Evolutionary conservation across 2,113 vertebrate species (phyloP).

Genomic region (Eonycteris spelaea): DNA sequence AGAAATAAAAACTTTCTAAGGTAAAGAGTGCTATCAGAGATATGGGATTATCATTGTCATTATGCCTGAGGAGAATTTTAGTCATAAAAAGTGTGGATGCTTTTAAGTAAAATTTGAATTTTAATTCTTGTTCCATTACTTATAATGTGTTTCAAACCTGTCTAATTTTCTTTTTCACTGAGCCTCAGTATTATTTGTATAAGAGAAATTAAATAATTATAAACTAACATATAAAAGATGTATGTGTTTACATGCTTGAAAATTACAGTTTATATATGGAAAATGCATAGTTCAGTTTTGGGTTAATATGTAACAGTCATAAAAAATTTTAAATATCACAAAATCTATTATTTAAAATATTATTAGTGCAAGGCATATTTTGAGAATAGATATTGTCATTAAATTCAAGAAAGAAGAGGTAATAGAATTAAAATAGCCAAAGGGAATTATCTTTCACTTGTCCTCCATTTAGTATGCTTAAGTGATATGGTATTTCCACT

Average conservation of each 20-base stretch:
- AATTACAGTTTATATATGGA: neutral
- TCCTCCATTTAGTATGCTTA: neutral
- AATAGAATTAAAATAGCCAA: neutral
- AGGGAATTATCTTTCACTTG: neutral
- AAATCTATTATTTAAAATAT: neutral
- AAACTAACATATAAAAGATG: neutral
- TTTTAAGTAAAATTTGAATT: neutral
- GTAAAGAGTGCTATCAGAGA: neutral
- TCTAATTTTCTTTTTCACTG: neutral
- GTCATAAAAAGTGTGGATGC: neutral
- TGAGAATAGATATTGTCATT: neutral
- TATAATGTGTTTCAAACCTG: neutral
- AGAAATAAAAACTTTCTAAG: constrained; percentile 43
- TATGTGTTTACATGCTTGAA: neutral
- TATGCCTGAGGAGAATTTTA: neutral
- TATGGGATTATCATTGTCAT: neutral
- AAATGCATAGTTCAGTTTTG: neutral
- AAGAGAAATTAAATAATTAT: neutral
- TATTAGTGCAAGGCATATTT: neutral
- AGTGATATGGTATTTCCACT: neutral
- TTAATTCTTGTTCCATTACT: neutral
- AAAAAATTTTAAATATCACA: neutral
- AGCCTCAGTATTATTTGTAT: neutral
- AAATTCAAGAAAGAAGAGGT: neutral
- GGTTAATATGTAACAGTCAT: neutral